Percentiles rank a stretch among this genome's conserved stretches.
These are phyloP conservation scores for Ornithoptera priamus DNA, from an alignment of 2,888 invertebrate species.

Conservation along the genomic window DNA sequence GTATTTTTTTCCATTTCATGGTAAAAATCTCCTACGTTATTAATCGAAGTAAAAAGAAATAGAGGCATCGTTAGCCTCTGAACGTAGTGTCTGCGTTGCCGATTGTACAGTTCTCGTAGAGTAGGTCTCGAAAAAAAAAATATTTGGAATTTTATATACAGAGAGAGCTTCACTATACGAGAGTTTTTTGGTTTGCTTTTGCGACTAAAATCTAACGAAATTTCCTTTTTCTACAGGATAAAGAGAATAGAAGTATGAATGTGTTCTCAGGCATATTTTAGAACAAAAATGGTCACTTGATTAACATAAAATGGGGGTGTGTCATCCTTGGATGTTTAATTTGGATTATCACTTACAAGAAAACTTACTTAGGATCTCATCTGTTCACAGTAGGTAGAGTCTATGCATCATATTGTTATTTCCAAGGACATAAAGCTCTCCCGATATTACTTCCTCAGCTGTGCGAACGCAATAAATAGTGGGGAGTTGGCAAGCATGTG, in stretches of 20 bases:
- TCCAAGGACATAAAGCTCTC: not conserved
- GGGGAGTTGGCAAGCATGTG: constrained; percentile 12
- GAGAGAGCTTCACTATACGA: not conserved
- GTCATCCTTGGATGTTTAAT: too few relatives aligned
- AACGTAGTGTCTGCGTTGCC: constrained; percentile 14
- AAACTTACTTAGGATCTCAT: too few relatives aligned
- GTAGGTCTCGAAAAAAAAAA: not conserved
- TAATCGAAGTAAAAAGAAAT: not conserved
- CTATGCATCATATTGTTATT: not conserved
- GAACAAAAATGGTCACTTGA: too few relatives aligned
- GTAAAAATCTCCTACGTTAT: not conserved
- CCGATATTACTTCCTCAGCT: constrained; percentile 19
- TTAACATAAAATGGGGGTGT: too few relatives aligned
- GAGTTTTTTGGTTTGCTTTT: too few relatives aligned
- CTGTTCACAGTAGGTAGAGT: not conserved
- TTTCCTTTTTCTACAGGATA: too few relatives aligned
- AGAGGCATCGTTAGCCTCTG: constrained; percentile 13
- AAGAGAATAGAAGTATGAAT: too few relatives aligned
- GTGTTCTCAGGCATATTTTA: too few relatives aligned
- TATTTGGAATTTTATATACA: not conserved
- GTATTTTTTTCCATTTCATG: not conserved
- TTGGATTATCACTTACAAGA: too few relatives aligned
- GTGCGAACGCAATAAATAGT: constrained; percentile 21
- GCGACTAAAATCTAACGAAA: too few relatives aligned
- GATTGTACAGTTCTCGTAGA: not conserved